Evolutionary conservation across 2,888 invertebrate species (phyloP), one percentile per base, ranked within the genome.

Genomic region (Hydriomena furcata): DNA sequence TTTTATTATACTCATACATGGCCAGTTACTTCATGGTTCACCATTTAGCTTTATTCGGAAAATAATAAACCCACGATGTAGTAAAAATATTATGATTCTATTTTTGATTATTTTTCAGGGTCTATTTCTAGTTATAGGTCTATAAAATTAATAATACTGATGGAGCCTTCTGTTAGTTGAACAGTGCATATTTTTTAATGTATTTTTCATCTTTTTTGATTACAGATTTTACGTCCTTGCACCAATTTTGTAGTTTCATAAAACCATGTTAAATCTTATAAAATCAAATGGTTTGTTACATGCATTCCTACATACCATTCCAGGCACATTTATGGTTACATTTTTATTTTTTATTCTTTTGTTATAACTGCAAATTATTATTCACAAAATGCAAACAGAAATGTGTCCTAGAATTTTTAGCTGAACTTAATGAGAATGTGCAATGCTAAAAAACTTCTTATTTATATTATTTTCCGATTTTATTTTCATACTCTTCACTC

Each of bases 391-490:
- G 73, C 77, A 74, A 84, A 84, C 82, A 63, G 78, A 80, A 84
- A 81, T 84, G 71, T 79, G 65, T 59, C 75, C 76, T 82, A 79
- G 77, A 79, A 51, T 28, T 64, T 68, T 77, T 84, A 87, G 86
- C 84, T 84, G 78, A 82, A 82, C 82, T 84, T 85, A 73, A 81
- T 51, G 88, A 86, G 90, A 90, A 90, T 90, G 90, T 89, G 90
- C 89, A 84, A 89, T 88, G 89, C 90, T 87, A 78, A 76, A n/a
- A 71, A 76, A 83, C 82, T 87, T 87, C 87, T 87, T 84, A 79
- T 80, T 72, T 71, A 59, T 62, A 82, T 87, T 81, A 73, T 77
- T 84, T 85, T 84, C 78, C 66, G 64, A 77, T 77, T 74, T 84
- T 83, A 78, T 80, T 88, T 87, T 82, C 79, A 79, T 79, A 80